phyloP scores from a whole-genome alignment of 2,797 vertebrate species.

The Etheostoma perlongum region DNA sequence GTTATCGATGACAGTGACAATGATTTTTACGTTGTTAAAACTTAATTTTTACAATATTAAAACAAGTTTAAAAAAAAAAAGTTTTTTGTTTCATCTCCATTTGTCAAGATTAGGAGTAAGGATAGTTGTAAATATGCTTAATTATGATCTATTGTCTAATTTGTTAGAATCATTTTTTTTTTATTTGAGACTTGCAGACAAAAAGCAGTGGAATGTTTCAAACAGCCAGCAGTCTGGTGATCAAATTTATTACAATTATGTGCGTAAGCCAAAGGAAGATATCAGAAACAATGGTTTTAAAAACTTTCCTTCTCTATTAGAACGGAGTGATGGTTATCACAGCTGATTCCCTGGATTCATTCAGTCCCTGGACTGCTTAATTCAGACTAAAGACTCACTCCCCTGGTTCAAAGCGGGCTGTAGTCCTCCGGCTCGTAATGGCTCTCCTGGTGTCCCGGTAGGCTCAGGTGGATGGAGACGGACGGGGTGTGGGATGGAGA shows the following conservation, averaged over 20 bases:
- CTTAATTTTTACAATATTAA: constrained; percentile 50
- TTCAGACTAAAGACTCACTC: neutral
- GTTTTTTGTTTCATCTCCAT: neutral
- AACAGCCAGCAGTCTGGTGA: neutral
- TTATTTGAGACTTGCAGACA: neutral
- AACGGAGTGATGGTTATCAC: neutral
- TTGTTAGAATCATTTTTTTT: neutral
- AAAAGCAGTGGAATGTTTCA: constrained; percentile 4
- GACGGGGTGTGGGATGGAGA: constrained; percentile 25
- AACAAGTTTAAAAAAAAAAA: neutral
- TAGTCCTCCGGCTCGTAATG: constrained; percentile 55
- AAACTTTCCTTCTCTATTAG: neutral
- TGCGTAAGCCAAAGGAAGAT: constrained; percentile 1
- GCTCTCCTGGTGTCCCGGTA: constrained; percentile 36
- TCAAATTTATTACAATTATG: neutral
- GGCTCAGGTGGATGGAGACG: constrained; percentile 35
- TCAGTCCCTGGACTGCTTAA: neutral
- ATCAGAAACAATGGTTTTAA: neutral
- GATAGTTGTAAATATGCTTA: neutral
- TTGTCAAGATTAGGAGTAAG: neutral
- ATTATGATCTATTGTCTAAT: neutral
- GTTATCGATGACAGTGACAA: constrained; percentile 43
- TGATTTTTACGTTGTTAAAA: constrained; percentile 77
- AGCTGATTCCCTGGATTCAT: neutral
- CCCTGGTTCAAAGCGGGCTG: constrained; percentile 73